Evolutionary conservation across 2,113 vertebrate species (phyloP).

Genomic region (Antidorcas marsupialis): DNA sequence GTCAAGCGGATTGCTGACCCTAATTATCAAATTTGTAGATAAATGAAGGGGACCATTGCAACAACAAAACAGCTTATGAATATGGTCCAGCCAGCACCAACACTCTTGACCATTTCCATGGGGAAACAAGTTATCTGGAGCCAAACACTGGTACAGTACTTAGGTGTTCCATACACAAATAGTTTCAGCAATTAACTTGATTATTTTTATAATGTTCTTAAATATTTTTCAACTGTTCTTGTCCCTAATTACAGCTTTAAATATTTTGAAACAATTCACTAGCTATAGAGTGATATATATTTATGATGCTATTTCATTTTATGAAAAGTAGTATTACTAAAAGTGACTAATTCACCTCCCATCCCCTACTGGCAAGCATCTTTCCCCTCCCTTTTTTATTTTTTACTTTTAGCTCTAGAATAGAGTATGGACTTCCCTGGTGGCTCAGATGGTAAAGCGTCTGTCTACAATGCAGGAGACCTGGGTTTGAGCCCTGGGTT

Average conservation of each 20-base stretch:
- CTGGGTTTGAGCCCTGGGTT: no score
- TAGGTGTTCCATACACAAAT: neutral
- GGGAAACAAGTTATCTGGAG: neutral
- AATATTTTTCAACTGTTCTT: neutral
- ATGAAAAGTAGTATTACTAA: neutral
- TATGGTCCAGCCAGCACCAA: neutral
- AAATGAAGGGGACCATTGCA: neutral
- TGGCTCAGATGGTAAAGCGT: no score
- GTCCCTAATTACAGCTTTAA: neutral
- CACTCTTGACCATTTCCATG: neutral
- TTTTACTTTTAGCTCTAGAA: neutral
- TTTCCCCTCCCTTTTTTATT: neutral
- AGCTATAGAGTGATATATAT: neutral
- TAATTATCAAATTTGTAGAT: neutral
- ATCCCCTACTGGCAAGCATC: neutral
- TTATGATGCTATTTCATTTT: conserved; percentile 6
- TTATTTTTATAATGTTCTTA: neutral
- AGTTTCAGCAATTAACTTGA: neutral
- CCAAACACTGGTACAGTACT: neutral
- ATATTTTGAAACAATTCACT: neutral
- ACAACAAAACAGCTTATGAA: neutral
- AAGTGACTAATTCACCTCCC: neutral
- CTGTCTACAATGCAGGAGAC: no score
- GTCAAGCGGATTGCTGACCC: neutral
- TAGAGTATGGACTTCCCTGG: neutral